Conservation (phyloP, 2,888 invertebrate species). For the Rotaria socialis region DNA sequence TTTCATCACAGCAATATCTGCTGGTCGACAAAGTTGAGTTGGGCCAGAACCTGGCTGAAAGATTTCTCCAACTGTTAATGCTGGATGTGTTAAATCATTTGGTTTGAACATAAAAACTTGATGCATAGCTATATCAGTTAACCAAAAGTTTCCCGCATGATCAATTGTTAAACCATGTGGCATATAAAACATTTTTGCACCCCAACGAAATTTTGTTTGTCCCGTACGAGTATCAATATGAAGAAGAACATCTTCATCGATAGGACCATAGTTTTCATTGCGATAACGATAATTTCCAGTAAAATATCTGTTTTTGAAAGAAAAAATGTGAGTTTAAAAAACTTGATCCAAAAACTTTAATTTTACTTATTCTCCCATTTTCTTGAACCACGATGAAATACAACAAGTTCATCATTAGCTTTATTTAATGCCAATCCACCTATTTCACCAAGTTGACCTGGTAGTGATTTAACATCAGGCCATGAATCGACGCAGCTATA, state of each 20-base stretch:
- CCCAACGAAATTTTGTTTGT: slow-evolving; percentile 74
- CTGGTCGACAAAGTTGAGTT: slow-evolving; percentile 74
- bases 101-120: slow-evolving; percentile 65
- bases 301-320: slow-evolving; percentile 1
- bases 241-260: slow-evolving; percentile 35
- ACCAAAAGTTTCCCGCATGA: slow-evolving; percentile 78
- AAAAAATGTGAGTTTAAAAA: too few relatives aligned
- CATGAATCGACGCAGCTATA: slow-evolving; percentile 4
- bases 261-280: not conserved
- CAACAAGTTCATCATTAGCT: slow-evolving; percentile 70
- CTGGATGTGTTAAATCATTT: slow-evolving; percentile 52
- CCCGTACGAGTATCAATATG: slow-evolving; percentile 67
- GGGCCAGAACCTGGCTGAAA: slow-evolving; percentile 69
- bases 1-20: slow-evolving; percentile 72
- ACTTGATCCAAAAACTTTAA: not conserved
- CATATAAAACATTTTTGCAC: slow-evolving; percentile 80
- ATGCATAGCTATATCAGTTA: slow-evolving; percentile 91
- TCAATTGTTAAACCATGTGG: slow-evolving; percentile 91
- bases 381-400: slow-evolving; percentile 72
- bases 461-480: slow-evolving; percentile 29
- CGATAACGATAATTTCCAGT: not conserved
- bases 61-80: slow-evolving; percentile 63
- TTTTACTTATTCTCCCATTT: slow-evolving; percentile 44
- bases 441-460: slow-evolving; percentile 69
- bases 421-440: slow-evolving; percentile 78